Percentiles rank a stretch among this genome's conserved stretches.
Conservation (phyloP, 1,140 invertebrate genomes). For the Eufriesea mexicana region DNA sequence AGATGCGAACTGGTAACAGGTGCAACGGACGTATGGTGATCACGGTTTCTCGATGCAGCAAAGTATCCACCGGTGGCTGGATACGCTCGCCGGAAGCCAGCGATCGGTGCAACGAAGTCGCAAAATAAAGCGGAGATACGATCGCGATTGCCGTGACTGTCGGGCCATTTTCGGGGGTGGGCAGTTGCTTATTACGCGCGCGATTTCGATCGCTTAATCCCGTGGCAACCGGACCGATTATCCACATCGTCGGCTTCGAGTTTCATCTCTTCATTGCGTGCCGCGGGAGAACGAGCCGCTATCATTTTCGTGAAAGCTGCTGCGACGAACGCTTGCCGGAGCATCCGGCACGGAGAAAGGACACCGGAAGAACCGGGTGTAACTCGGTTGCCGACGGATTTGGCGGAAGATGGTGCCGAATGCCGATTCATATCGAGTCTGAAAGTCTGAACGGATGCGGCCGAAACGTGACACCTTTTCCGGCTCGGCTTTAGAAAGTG, state of each 20-base stretch:
- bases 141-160: conserved; percentile 10
- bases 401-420: too few relatives aligned
- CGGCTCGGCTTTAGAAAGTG: conserved; percentile 55
- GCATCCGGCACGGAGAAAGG: background rate
- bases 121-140: conserved; percentile 2
- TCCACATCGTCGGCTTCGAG: conserved; percentile 31
- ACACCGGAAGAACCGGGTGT: background rate
- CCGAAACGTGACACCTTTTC: conserved; percentile 47
- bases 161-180: background rate
- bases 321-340: conserved; percentile 47
- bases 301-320: conserved; percentile 66
- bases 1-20: too few relatives aligned
- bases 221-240: conserved; percentile 37
- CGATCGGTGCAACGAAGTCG: background rate
- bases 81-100: too few relatives aligned
- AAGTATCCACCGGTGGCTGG: too few relatives aligned
- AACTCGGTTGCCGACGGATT: background rate
- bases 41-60: too few relatives aligned
- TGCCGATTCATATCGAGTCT: background rate
- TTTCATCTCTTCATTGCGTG: conserved; percentile 32
- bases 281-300: conserved; percentile 26
- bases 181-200: conserved; percentile 29
- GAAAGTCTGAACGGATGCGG: background rate
- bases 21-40: too few relatives aligned
- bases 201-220: conserved; percentile 59